Conservation (phyloP, 1,140 invertebrate genomes). For the Halyomorpha halys region DNA sequence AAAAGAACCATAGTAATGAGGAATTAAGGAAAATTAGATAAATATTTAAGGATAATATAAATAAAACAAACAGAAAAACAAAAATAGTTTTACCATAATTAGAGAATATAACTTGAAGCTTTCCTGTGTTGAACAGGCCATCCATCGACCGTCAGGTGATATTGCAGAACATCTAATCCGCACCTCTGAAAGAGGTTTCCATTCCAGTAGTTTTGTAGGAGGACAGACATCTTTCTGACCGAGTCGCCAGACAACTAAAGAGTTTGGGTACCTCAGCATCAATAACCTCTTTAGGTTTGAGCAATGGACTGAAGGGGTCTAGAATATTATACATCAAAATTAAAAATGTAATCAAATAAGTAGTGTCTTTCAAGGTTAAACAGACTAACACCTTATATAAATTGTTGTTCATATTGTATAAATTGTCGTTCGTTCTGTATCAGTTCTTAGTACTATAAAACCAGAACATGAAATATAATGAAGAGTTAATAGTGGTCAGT, state of each 20-base stretch:
- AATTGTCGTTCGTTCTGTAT: no score
- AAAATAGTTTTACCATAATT: slow-evolving; percentile 24
- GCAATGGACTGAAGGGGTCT: neutral
- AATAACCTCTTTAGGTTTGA: slow-evolving; percentile 46
- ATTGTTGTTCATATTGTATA: no score
- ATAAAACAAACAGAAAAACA: neutral
- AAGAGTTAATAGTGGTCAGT: no score
- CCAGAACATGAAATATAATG: no score
- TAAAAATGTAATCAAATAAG: no score
- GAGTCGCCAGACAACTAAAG: slow-evolving; percentile 49
- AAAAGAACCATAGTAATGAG: no score
- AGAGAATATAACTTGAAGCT: slow-evolving; percentile 56
- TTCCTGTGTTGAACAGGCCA: slow-evolving; percentile 61
- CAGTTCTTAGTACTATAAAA: no score
- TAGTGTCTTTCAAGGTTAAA: no score
- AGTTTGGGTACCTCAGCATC: slow-evolving; percentile 55
- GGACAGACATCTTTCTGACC: slow-evolving; percentile 28
- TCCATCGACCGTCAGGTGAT: slow-evolving; percentile 52
- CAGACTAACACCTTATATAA: no score
- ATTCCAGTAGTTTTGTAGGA: slow-evolving; percentile 17
- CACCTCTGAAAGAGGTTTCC: slow-evolving; percentile 12
- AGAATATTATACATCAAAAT: neutral
- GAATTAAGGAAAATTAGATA: no score
- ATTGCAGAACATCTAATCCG: slow-evolving; percentile 46
- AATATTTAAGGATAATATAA: neutral